Evolutionary conservation across 2,888 invertebrate genomes (phyloP).

Genomic region (Eupithecia tripunctaria): DNA sequence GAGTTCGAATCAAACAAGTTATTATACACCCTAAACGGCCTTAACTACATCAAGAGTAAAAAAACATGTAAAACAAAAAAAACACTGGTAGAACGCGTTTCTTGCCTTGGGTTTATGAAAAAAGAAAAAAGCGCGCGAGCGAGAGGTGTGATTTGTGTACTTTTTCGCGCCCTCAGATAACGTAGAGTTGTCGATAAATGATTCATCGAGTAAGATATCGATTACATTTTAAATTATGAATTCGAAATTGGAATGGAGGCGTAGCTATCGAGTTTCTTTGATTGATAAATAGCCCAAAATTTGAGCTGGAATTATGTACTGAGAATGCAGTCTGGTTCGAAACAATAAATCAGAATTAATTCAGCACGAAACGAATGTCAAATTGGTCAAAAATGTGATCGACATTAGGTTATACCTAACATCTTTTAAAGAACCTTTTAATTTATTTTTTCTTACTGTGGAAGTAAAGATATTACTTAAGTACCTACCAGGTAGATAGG

Average conservation of each 20-base stretch:
- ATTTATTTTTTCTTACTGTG: no score
- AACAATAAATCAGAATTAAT: not conserved
- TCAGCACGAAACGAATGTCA: not conserved
- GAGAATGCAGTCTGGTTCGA: not conserved
- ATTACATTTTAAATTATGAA: slow-evolving; percentile 57
- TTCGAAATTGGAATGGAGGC: slow-evolving; percentile 41
- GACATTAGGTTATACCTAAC: no score
- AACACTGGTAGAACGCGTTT: slow-evolving; percentile 69
- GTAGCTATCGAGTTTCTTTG: slow-evolving; percentile 42
- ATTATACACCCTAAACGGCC: slow-evolving; percentile 61
- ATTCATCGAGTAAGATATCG: slow-evolving; percentile 68
- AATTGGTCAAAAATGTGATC: no score
- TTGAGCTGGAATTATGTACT: slow-evolving; percentile 23
- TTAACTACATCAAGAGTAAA: slow-evolving; percentile 59
- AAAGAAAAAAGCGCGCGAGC: slow-evolving; percentile 56
- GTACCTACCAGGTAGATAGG: no score
- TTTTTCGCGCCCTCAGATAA: slow-evolving; percentile 76
- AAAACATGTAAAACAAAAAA: slow-evolving; percentile 51
- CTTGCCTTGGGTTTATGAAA: slow-evolving; percentile 51
- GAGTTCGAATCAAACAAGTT: slow-evolving; percentile 45
- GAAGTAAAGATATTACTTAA: no score
- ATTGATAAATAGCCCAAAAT: slow-evolving; percentile 33
- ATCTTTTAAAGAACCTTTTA: no score
- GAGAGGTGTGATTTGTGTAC: slow-evolving; percentile 81
- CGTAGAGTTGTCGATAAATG: slow-evolving; percentile 66